Conservation (phyloP, 2,113 vertebrate genomes). For the Xenotilapia leptura region DNA sequence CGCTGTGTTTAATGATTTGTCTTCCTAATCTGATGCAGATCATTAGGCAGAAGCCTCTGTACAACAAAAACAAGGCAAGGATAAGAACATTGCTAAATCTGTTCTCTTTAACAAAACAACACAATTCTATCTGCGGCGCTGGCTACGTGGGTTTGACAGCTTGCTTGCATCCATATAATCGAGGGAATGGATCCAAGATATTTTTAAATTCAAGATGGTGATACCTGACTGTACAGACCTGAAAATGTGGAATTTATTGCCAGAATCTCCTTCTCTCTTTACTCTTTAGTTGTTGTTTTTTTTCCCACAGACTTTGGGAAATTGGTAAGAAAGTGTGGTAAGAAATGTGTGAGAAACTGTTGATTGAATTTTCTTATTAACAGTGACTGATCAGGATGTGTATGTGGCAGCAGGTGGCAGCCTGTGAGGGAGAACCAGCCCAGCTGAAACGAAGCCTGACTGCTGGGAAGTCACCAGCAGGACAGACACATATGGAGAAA, state of each 20-base stretch:
- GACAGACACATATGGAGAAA: conserved; percentile 24
- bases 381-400: conserved; percentile 45
- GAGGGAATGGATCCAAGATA: neutral
- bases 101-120: neutral
- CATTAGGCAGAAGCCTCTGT: conserved; percentile 40
- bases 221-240: neutral
- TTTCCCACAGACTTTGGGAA: neutral
- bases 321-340: neutral
- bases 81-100: conserved; percentile 18
- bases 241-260: neutral
- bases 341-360: conserved; percentile 16
- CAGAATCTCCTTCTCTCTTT: neutral
- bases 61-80: conserved; percentile 37
- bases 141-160: neutral
- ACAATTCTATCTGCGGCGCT: neutral
- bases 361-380: conserved; percentile 51
- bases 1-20: conserved; percentile 60
- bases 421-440: conserved; percentile 34
- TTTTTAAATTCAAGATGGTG: neutral
- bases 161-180: neutral
- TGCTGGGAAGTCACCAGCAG: conserved; percentile 21
- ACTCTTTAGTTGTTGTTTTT: neutral
- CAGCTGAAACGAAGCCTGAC: conserved; percentile 37
- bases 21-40: conserved; percentile 55
- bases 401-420: conserved; percentile 27